phyloP scores from a whole-genome alignment of 2,113 vertebrate species.

The Onychorhynchus coronatus region DNA sequence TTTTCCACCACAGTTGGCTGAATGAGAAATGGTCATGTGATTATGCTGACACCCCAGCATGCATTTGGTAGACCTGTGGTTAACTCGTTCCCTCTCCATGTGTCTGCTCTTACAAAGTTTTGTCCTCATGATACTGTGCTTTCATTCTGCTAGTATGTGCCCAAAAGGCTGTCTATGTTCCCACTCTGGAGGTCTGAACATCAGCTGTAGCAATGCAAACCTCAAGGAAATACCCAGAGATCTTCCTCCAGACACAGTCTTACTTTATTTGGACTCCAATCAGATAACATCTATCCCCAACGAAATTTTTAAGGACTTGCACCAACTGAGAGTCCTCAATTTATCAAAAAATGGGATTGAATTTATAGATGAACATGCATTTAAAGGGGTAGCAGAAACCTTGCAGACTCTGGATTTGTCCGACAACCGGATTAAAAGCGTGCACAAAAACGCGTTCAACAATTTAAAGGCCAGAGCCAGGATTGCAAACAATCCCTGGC shows the following conservation, averaged over 20 bases:
- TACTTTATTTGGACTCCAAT: slow-evolving; percentile 94
- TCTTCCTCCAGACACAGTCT: slow-evolving; percentile 89
- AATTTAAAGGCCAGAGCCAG: slow-evolving; percentile 90
- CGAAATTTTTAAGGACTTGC: slow-evolving; percentile 91
- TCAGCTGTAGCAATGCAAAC: slow-evolving; percentile 94
- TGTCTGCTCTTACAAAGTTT: slow-evolving; percentile 97
- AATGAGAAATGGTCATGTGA: slow-evolving; percentile 80
- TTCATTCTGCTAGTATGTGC: slow-evolving; percentile 98
- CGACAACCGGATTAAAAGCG: slow-evolving; percentile 92
- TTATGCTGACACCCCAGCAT: slow-evolving; percentile 93
- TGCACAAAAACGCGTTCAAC: slow-evolving; percentile 94
- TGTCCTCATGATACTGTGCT: slow-evolving; percentile 98
- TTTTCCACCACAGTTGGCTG: slow-evolving; percentile 63
- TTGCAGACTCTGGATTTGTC: slow-evolving; percentile 95
- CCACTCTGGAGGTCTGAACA: slow-evolving; percentile 87
- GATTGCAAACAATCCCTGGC: slow-evolving; percentile 96
- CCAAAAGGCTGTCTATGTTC: slow-evolving; percentile 95
- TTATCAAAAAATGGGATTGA: slow-evolving; percentile 96
- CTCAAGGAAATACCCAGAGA: slow-evolving; percentile 96
- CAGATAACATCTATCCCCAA: slow-evolving; percentile 95
- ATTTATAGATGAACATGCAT: slow-evolving; percentile 91
- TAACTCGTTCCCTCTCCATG: slow-evolving; percentile 96
- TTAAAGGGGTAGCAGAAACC: slow-evolving; percentile 90
- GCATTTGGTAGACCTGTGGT: slow-evolving; percentile 98
- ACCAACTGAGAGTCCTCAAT: slow-evolving; percentile 91